phyloP scores from a whole-genome alignment of 2,113 vertebrate genomes.

The Zapus hudsonius region DNA sequence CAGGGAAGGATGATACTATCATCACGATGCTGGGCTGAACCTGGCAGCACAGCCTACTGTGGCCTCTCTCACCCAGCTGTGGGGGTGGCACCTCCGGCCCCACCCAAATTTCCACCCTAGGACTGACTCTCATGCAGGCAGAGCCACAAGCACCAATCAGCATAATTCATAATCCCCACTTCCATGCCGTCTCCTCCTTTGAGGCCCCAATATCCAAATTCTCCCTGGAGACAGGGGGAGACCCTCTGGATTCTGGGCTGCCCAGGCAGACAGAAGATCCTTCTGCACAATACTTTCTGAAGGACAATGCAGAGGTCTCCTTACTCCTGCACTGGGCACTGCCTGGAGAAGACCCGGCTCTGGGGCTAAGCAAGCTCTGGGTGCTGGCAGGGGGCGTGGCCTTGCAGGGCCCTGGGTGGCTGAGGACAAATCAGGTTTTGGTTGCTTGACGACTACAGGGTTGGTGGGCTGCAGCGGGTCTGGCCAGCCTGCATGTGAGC shows the following conservation, averaged over 20 bases:
- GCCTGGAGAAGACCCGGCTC: not conserved
- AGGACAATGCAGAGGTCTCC: not conserved
- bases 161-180: accelerated
- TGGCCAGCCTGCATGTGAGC: not conserved
- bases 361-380: not conserved
- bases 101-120: not conserved
- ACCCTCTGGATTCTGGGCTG: not conserved
- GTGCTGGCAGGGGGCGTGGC: not conserved
- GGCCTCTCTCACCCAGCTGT: not conserved
- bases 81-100: not conserved
- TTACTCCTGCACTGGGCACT: not conserved
- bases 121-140: not conserved
- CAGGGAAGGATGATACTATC: not conserved
- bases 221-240: not conserved
- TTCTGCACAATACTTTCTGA: no score
- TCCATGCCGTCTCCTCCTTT: not conserved
- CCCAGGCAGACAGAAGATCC: not conserved
- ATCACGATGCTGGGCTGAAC: not conserved
- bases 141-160: not conserved
- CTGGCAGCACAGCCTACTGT: not conserved
- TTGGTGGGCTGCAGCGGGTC: no score
- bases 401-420: not conserved
- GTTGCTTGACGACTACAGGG: not conserved
- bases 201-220: not conserved
- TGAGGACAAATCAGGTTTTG: not conserved